Base-by-base conservation (phyloP, 1,140 invertebrate genomes). In the Drosophila orena region DNA sequence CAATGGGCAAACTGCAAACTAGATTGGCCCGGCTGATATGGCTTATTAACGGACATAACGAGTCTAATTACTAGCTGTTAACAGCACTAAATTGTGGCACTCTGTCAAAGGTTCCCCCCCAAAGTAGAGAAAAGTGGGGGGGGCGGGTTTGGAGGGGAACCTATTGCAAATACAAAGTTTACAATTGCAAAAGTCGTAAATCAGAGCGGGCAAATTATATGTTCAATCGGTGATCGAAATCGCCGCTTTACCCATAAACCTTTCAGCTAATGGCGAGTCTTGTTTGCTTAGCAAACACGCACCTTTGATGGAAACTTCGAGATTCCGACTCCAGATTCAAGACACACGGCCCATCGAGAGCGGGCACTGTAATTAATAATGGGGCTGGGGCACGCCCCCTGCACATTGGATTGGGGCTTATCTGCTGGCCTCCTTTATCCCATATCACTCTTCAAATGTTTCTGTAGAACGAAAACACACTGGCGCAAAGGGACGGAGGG, bases 1-100 rank as follows among this genome's bases (percentile, higher is more conserved):
- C 68, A 81, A 70, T 61, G 74, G 54, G 62, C 61, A 66, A 81
- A 52, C 57, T 68, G 44, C 64, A 71, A 57, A 17, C 22, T 12
- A 22, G 55, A 59, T 46, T 44, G 38, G 47, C 20, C 27, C 44
- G 49, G 65, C 64, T 70, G 84, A 89, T 86, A 89, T 70, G 66
- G 79, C 62, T 88, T 88, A 86, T 86, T 86, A 86, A 68, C 65
- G 47, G 71, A 58, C 71, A 84, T 77, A 84, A 84, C 68, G 76
- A 71, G 76, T 52, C 80, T 88, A 88, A 88, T 86, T 86, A 86
- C 84, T 55, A 89, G 79, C 84, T 86, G 83, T 86, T 86, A 86
- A 86, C 83, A 89, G 72, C 77, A 78, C 77, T 89, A 89, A 89
- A 84, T 80, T 60, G 83, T 69, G 61, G 54, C 60, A 47, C 57